Percentiles rank a stretch among this genome's conserved stretches.
Conservation (phyloP, 2,797 vertebrate species). For the Hephaestus fuliginosus region DNA sequence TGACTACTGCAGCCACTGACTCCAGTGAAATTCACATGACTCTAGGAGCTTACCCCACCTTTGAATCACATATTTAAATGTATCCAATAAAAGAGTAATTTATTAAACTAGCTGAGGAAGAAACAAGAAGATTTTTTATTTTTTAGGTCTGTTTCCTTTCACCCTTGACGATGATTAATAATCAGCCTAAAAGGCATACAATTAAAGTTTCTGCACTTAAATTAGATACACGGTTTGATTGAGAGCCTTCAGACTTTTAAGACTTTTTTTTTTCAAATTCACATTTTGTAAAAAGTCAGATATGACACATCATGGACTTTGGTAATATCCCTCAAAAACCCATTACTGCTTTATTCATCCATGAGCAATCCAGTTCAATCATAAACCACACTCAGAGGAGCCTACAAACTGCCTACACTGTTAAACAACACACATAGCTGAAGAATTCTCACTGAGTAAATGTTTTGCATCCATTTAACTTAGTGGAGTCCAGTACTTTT, state of each 20-base stretch:
- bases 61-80: not conserved
- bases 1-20: not conserved
- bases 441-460: constrained; percentile 49
- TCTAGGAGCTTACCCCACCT: not conserved
- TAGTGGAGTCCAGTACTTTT: constrained; percentile 45
- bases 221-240: not conserved
- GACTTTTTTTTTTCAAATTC: not conserved
- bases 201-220: not conserved
- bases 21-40: not conserved
- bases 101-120: not conserved
- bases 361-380: not conserved
- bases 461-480: constrained; percentile 52
- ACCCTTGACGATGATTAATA: not conserved
- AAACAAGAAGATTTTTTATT: not conserved
- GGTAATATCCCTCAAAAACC: constrained; percentile 11
- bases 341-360: constrained; percentile 17
- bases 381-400: constrained; percentile 8
- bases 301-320: constrained; percentile 4
- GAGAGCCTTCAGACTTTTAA: not conserved
- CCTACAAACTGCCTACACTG: not conserved
- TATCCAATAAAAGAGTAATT: not conserved
- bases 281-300: too few species aligned
- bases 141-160: not conserved
- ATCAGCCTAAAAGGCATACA: too few species aligned
- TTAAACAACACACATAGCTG: constrained; percentile 27